Conservation (phyloP, 2,797 vertebrate species). For the Parambassis ranga region DNA sequence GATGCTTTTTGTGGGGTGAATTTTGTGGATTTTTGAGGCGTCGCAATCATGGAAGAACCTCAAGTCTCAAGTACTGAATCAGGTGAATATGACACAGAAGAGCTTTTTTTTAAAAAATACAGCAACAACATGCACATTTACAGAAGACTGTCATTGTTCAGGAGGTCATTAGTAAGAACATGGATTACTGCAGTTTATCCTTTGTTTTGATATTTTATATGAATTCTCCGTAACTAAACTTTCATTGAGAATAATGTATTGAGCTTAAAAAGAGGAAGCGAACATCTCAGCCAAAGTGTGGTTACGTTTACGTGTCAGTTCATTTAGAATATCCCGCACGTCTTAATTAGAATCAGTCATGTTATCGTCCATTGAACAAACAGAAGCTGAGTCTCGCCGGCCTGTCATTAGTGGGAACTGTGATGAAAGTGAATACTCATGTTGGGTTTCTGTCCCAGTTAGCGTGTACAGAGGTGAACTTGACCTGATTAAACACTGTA, state of each 20-base stretch:
- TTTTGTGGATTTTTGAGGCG: slow-evolving; percentile 10
- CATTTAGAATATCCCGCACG: not conserved
- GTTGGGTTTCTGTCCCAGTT: slow-evolving; percentile 47
- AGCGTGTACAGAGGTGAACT: slow-evolving; percentile 55
- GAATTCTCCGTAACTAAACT: not conserved
- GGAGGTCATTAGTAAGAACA: not conserved
- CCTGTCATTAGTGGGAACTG: slow-evolving; percentile 8
- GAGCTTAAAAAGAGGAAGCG: slow-evolving; percentile 58
- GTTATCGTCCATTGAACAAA: slow-evolving; percentile 11
- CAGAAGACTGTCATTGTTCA: not conserved
- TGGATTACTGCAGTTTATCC: not conserved
- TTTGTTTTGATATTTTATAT: not conserved
- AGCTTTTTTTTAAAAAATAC: not conserved
- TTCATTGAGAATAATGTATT: not conserved
- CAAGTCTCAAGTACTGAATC: slow-evolving; percentile 8
- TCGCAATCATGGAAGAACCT: slow-evolving; percentile 57
- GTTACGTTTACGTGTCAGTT: not conserved
- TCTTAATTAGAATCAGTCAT: not conserved
- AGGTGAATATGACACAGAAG: slow-evolving; percentile 52
- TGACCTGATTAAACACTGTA: slow-evolving; percentile 74
- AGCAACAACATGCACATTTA: not conserved
- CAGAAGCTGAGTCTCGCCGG: slow-evolving; percentile 9
- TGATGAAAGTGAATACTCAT: slow-evolving; percentile 40
- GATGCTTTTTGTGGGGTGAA: slow-evolving; percentile 36
- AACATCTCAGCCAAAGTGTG: slow-evolving; percentile 16